phyloP scores from a whole-genome alignment of 2,888 invertebrate genomes.

The Halictus ligatus region DNA sequence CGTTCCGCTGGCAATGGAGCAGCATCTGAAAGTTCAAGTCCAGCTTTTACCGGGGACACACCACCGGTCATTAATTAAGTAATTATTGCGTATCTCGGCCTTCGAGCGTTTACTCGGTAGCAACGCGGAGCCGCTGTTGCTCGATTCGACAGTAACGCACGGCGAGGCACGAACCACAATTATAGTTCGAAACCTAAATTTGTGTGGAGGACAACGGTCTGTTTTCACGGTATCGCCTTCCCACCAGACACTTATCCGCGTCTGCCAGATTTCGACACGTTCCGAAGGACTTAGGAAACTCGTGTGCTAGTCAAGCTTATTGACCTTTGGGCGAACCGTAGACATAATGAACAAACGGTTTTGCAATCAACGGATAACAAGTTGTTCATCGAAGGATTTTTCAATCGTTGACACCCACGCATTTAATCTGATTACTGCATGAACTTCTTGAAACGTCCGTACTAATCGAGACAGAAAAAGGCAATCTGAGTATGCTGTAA shows the following conservation, averaged over 20 bases:
- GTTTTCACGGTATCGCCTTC: slow-evolving; percentile 15
- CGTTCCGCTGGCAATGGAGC: background rate
- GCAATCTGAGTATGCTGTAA: background rate
- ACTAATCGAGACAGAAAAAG: background rate
- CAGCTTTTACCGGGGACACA: background rate
- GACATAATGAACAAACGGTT: background rate
- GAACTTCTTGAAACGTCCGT: background rate
- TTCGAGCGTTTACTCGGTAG: background rate
- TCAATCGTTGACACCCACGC: background rate
- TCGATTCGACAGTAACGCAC: background rate
- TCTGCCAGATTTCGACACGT: slow-evolving; percentile 7
- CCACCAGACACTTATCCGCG: background rate
- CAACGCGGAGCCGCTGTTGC: background rate
- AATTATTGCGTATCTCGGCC: background rate
- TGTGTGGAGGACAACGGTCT: slow-evolving; percentile 12
- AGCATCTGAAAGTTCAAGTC: background rate
- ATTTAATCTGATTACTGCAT: background rate
- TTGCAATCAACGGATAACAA: background rate
- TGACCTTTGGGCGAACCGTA: background rate
- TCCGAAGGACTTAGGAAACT: slow-evolving; percentile 1
- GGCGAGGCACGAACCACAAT: background rate
- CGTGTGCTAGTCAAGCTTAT: background rate
- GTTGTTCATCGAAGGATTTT: background rate
- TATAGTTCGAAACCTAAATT: background rate
- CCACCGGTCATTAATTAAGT: background rate